Conservation (phyloP, 2,888 invertebrate species). For the Pimpla rufipes region DNA sequence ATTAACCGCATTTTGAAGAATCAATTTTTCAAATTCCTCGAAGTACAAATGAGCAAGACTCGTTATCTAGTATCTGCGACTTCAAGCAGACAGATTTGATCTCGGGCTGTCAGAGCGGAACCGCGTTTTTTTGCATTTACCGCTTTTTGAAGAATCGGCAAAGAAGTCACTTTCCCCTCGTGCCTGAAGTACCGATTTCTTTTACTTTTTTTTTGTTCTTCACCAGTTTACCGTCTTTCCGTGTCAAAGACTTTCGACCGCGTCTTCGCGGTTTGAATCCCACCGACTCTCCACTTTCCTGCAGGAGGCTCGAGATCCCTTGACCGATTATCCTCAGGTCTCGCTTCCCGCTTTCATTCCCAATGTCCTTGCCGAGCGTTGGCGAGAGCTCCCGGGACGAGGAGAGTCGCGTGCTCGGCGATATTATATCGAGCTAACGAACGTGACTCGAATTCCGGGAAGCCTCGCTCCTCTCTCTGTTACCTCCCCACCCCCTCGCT, state of each 20-base stretch:
- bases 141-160: background rate
- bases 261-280: background rate
- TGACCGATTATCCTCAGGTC: conserved; percentile 51
- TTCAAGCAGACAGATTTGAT: background rate
- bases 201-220: no score
- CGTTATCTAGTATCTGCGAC: background rate
- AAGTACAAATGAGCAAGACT: background rate
- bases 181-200: no score
- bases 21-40: no score
- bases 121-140: background rate
- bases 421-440: conserved; percentile 78
- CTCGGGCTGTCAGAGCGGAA: background rate
- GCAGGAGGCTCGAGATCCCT: conserved; percentile 17
- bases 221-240: background rate
- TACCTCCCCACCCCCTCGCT: background rate
- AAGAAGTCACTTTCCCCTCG: background rate
- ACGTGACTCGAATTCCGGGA: conserved; percentile 78
- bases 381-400: conserved; percentile 31
- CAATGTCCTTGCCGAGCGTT: conserved; percentile 60
- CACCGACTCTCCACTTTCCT: conserved; percentile 30
- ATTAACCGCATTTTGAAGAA: no score
- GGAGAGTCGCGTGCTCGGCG: conserved; percentile 73
- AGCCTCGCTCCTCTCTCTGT: conserved; percentile 58
- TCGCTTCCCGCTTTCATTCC: conserved; percentile 49
- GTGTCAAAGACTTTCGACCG: background rate